A percentile compares a stretch with the other conserved stretches of the same genome.
phyloP scores from a whole-genome alignment of 2,888 invertebrate genomes.

The Chorisops tibialis region DNA sequence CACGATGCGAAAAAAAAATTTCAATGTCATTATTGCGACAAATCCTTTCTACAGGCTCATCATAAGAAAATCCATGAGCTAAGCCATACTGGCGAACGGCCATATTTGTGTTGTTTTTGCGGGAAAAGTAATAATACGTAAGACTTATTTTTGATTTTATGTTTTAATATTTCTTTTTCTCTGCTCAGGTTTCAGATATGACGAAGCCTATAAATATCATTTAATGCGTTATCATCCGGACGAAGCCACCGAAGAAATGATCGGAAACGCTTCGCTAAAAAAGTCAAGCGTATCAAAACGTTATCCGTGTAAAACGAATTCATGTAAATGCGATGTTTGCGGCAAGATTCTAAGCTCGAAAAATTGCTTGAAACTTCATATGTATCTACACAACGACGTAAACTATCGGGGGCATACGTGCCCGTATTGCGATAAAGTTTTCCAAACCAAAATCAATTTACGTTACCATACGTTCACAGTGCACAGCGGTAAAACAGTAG shows the following conservation, averaged over 20 bases:
- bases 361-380: too few species aligned
- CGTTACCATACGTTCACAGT: too few species aligned
- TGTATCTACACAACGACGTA: too few species aligned
- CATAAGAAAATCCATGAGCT: slow-evolving; percentile 23
- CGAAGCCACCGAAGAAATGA: slow-evolving; percentile 27
- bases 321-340: too few species aligned
- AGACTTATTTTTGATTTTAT: not conserved
- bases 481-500: too few species aligned
- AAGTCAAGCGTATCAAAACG: too few species aligned
- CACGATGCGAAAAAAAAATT: slow-evolving; percentile 17
- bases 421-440: too few species aligned
- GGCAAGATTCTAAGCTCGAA: too few species aligned
- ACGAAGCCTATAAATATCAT: slow-evolving; percentile 30
- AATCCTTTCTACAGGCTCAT: slow-evolving; percentile 25
- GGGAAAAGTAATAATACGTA: slow-evolving; percentile 25
- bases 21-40: slow-evolving; percentile 29
- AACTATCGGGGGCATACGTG: too few species aligned
- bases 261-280: slow-evolving; percentile 18
- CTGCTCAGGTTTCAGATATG: slow-evolving; percentile 27
- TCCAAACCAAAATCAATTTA: too few species aligned
- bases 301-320: too few species aligned
- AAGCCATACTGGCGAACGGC: slow-evolving; percentile 25
- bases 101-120: slow-evolving; percentile 33
- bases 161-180: not conserved
- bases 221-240: slow-evolving; percentile 29